Base-by-base conservation (phyloP, 2,888 invertebrate species). In the Thereva nobilitata region DNA sequence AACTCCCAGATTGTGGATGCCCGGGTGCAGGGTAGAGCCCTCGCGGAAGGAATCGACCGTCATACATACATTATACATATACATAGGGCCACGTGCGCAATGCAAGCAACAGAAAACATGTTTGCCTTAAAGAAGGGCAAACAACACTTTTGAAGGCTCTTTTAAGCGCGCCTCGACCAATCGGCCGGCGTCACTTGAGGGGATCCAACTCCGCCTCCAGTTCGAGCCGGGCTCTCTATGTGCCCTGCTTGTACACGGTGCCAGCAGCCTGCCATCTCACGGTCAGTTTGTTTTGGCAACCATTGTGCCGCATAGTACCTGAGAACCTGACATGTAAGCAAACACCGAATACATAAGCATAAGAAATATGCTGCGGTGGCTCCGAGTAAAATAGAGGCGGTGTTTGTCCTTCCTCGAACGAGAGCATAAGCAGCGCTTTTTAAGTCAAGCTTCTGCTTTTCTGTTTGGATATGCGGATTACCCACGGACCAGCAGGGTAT, bases 271-370 rank as follows among this genome's bases (percentile, higher is more conserved):
- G 37, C 45, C 35, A 35, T 37, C 37, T 7, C 54, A 7, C 35
- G 4, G 38, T 35, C 38, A 64, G 53, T 64, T 64, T 64, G 63
- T 53, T 64, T 64, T 52, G 53, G 53, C 52, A 64, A 53, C 63
- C 63, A 64, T 64, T 64, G 63, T 10, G 7, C 6, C 23, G 23
- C 23, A 23, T 23, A 23, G 23, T 23, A 23, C 23, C 23, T 23
- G 23, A 23, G 23, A 23, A 23, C 23, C 23, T 23, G 23, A 23
- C 23, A 23, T 23, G 23, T 23, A 10, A 47, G 12, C 47, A 47
- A 45, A 7, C 4, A 42, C 7, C 42, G 9, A 41, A 41, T 8
- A 41, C 41, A 41, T 41, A 42, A 8, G 7, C 9, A 35, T 35
- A 10, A 42, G 44, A 47, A 52, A 53, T 8, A 63, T 35, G 8